Percentiles rank a stretch among this genome's conserved stretches.
phyloP scores from a whole-genome alignment of 2,113 vertebrate species.

The Bungarus multicinctus region DNA sequence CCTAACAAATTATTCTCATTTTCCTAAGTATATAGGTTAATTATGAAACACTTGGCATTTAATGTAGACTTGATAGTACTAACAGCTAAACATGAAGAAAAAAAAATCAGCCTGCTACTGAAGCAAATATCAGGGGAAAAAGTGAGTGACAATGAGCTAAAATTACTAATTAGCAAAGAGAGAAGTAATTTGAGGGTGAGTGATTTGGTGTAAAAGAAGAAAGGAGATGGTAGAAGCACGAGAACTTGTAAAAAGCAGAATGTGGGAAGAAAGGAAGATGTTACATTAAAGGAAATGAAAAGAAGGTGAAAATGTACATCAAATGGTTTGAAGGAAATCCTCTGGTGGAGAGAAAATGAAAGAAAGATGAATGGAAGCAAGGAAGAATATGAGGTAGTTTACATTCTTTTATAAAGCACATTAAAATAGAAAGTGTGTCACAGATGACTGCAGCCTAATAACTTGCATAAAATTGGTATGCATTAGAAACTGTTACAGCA shows the following conservation, averaged over 20 bases:
- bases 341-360: neutral
- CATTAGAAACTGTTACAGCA: slow-evolving; percentile 9
- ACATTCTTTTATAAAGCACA: slow-evolving; percentile 5
- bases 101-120: neutral
- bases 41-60: neutral
- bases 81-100: neutral
- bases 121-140: neutral
- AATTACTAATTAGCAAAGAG: neutral
- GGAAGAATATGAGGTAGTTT: slow-evolving; percentile 3
- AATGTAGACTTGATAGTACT: neutral
- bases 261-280: accelerated
- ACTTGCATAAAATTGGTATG: neutral
- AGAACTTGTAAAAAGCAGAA: neutral
- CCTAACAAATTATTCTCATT: neutral
- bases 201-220: neutral
- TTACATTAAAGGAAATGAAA: neutral
- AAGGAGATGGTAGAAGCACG: neutral
- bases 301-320: neutral
- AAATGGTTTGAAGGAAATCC: neutral
- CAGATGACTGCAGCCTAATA: slow-evolving; percentile 1
- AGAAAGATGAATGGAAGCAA: neutral
- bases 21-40: neutral
- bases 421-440: slow-evolving; percentile 12
- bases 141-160: neutral
- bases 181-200: neutral